Evolutionary conservation across 2,113 vertebrate species (phyloP).

Genomic region (Porphyrio hochstetteri): DNA sequence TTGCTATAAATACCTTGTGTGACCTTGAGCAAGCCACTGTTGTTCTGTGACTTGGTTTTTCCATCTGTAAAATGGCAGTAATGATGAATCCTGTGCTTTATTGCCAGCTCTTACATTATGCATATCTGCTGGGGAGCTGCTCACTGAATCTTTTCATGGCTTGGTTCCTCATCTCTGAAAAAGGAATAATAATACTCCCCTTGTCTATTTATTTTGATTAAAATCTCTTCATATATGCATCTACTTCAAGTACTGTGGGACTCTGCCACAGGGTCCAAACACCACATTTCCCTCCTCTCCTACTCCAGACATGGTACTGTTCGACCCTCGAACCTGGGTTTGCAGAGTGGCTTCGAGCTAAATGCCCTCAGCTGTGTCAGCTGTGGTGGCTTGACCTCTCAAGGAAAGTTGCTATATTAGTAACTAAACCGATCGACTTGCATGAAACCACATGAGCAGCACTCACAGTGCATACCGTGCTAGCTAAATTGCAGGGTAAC

Average conservation of each 20-base stretch:
- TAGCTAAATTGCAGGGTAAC: neutral
- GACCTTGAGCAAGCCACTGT: constrained; percentile 2
- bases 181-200: neutral
- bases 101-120: constrained; percentile 27
- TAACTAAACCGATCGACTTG: neutral
- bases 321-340: neutral
- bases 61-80: constrained; percentile 11
- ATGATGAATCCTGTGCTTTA: constrained; percentile 18
- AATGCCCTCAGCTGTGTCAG: neutral
- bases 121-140: constrained; percentile 1
- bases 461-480: neutral
- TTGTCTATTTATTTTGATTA: constrained; percentile 1
- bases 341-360: neutral
- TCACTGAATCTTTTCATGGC: neutral
- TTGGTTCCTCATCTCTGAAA: neutral
- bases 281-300: neutral
- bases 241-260: neutral
- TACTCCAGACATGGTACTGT: neutral
- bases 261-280: neutral
- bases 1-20: constrained; percentile 7
- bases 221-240: neutral
- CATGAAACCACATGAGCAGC: neutral
- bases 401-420: neutral
- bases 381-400: neutral
- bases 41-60: constrained; percentile 27